phyloP scores from a whole-genome alignment of 2,797 vertebrate species.

The Megaceryle alcyon region DNA sequence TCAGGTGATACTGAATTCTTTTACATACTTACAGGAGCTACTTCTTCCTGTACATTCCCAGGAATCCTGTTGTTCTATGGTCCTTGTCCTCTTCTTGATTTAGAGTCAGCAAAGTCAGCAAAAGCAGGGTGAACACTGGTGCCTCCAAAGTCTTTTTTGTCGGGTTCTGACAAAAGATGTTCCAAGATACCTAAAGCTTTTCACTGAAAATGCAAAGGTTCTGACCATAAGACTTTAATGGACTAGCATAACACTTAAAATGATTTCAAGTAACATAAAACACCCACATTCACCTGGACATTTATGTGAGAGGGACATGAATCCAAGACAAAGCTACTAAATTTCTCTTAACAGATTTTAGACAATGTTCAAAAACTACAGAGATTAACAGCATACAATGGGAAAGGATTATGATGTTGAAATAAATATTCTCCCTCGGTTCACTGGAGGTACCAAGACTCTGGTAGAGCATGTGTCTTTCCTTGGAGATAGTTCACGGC shows the following conservation, averaged over 20 bases:
- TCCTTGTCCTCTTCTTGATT: background rate
- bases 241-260: background rate
- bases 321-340: background rate
- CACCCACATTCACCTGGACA: background rate
- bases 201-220: background rate
- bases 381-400: background rate
- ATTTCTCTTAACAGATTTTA: background rate
- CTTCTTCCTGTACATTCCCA: background rate
- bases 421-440: background rate
- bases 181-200: background rate
- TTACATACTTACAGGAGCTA: fast-evolving
- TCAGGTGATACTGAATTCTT: background rate
- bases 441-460: background rate
- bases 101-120: background rate
- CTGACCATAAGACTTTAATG: background rate
- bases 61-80: background rate
- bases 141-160: background rate
- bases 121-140: background rate
- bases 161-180: background rate
- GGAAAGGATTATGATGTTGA: background rate
- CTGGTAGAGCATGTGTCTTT: background rate
- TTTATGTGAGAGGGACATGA: background rate
- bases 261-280: background rate
- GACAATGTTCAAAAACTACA: background rate
- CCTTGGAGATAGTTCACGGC: background rate